A percentile compares a stretch with the other conserved stretches of the same genome.
These are phyloP conservation scores for Nannospalax galili DNA, from an alignment of 2,113 vertebrate genomes.

Conservation along the genomic window DNA sequence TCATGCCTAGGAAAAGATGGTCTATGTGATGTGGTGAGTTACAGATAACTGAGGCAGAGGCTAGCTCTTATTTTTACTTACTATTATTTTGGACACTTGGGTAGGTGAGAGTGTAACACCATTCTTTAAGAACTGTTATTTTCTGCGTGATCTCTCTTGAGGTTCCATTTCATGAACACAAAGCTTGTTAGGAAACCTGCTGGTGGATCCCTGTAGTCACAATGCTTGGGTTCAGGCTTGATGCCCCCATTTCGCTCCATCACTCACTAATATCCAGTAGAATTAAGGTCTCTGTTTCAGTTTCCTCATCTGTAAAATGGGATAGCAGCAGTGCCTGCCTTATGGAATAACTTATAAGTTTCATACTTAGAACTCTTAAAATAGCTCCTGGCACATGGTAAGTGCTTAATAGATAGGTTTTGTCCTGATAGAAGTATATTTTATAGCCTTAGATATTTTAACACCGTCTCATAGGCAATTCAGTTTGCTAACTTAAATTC, in stretches of 20 bases:
- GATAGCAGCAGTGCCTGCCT: not conserved
- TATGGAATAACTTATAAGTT: not conserved
- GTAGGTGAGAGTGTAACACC: not conserved
- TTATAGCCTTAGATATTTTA: not conserved
- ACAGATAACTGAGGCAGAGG: not conserved
- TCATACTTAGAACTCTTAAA: not conserved
- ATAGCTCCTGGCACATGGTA: not conserved
- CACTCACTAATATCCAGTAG: not conserved
- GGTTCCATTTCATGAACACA: not conserved
- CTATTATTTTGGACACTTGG: no score
- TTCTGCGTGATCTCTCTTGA: not conserved
- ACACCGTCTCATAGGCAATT: not conserved
- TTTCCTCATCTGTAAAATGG: conserved; percentile 2
- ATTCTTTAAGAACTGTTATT: not conserved
- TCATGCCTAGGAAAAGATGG: not conserved
- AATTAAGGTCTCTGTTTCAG: not conserved
- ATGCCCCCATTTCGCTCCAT: not conserved
- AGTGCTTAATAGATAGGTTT: conserved; percentile 13
- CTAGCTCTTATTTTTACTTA: not conserved
- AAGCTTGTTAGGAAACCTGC: not conserved
- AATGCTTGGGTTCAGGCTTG: not conserved
- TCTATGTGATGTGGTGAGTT: not conserved
- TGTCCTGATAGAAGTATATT: not conserved
- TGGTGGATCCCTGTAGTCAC: not conserved
- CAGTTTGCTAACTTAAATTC: not conserved